Conservation (phyloP, 2,888 invertebrate genomes). For the Trilocha varians region DNA sequence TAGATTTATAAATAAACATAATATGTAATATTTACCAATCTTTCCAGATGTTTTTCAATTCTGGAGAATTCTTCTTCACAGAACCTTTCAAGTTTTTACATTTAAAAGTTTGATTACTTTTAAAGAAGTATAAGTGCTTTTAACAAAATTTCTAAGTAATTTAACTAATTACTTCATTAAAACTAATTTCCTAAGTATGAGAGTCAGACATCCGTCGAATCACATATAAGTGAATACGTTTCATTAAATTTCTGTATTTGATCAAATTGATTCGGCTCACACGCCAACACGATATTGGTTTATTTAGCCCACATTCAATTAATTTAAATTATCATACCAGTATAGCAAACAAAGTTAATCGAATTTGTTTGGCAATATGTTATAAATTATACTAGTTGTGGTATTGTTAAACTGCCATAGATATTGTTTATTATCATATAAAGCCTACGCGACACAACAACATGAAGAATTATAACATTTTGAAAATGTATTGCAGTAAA, state of each 20-base stretch:
- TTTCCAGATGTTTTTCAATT: too few relatives aligned
- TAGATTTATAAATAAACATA: too few relatives aligned
- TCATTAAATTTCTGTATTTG: background rate
- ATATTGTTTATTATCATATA: background rate
- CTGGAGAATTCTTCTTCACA: background rate
- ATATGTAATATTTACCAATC: too few relatives aligned
- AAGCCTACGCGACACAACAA: too few relatives aligned
- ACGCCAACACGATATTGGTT: slow-evolving; percentile 1
- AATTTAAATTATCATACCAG: slow-evolving; percentile 4
- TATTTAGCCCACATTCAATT: slow-evolving; percentile 4
- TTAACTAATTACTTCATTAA: background rate
- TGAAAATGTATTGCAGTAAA: slow-evolving; percentile 36
- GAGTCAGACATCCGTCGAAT: background rate
- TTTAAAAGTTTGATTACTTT: background rate
- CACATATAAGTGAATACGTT: background rate
- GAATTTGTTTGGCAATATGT: slow-evolving; percentile 2
- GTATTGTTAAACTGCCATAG: background rate
- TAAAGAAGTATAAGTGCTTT: background rate
- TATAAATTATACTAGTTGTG: background rate
- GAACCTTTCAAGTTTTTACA: background rate
- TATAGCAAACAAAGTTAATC: slow-evolving; percentile 1
- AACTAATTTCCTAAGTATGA: background rate
- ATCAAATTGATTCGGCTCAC: background rate
- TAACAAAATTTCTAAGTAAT: slow-evolving; percentile 5
- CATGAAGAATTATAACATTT: slow-evolving; percentile 48